Conservation (phyloP, 2,888 invertebrate species). For the Plusia festucae region DNA sequence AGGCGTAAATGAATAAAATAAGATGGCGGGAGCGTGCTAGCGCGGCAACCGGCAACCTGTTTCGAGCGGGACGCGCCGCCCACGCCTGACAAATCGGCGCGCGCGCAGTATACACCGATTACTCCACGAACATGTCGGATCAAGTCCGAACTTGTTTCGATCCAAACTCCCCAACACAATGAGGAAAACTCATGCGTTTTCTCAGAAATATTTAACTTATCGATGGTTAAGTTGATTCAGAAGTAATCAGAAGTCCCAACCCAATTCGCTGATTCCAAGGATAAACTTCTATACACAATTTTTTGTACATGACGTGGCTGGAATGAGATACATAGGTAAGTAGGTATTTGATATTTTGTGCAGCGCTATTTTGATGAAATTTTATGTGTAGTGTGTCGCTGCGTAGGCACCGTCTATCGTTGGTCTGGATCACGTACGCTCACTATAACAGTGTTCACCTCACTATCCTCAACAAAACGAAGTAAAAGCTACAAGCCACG, state of each 20-base stretch:
- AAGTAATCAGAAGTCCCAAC: neutral
- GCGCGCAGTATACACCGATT: constrained; percentile 64
- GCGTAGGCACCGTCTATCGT: constrained; percentile 66
- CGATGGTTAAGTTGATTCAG: constrained; percentile 5
- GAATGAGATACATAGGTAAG: constrained; percentile 14
- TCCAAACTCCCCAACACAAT: constrained; percentile 11
- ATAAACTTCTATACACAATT: neutral
- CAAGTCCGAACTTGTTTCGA: constrained; percentile 81
- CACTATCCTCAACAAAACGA: constrained; percentile 42
- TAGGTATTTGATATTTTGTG: constrained; percentile 13
- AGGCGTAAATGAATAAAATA: constrained; percentile 76
- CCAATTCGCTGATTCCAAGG: neutral
- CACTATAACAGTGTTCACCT: constrained; percentile 45
- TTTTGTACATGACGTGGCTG: neutral
- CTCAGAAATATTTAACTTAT: constrained; percentile 25
- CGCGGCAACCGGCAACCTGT: constrained; percentile 86
- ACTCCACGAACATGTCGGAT: constrained; percentile 67
- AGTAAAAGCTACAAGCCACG: constrained; percentile 42
- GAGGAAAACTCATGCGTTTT: constrained; percentile 28
- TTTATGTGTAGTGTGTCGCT: constrained; percentile 47
- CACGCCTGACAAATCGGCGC: constrained; percentile 87
- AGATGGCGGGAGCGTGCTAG: constrained; percentile 72
- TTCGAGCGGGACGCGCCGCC: constrained; percentile 81
- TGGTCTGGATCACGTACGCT: constrained; percentile 54
- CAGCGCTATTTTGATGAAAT: constrained; percentile 47